Conservation (phyloP, 2,888 invertebrate genomes). For the Philonicus albiceps region DNA sequence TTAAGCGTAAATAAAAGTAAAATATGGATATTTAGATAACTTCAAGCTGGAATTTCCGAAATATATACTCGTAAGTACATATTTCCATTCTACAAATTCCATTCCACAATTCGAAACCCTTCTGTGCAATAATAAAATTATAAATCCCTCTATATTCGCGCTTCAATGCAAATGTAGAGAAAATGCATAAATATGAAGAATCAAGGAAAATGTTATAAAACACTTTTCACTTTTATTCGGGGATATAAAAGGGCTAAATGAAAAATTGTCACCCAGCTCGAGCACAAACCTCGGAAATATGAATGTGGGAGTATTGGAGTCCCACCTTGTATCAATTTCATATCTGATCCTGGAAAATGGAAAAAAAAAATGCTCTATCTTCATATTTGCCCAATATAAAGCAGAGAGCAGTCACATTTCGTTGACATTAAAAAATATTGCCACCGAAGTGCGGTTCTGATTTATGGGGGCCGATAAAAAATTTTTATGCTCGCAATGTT, state of each 20-base stretch:
- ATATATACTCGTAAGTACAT: not conserved
- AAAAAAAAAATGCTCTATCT: not conserved
- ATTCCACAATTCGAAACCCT: not conserved
- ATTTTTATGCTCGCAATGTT: not conserved
- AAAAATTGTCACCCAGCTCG: not conserved
- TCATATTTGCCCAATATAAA: not conserved
- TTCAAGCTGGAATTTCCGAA: not conserved
- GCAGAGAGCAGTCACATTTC: not conserved
- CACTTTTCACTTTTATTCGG: not conserved
- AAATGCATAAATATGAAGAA: not conserved
- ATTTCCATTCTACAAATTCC: not conserved
- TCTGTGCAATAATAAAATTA: not conserved
- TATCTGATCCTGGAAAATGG: not conserved
- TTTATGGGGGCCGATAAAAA: not conserved
- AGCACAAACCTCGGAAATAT: not conserved
- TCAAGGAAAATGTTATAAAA: not conserved
- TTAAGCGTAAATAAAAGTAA: not conserved
- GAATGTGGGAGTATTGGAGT: not conserved
- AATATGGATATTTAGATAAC: not conserved
- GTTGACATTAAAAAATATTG: not conserved
- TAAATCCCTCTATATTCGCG: not conserved
- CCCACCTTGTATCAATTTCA: not conserved
- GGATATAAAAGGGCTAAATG: not conserved
- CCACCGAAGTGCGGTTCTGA: not conserved
- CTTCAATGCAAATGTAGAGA: not conserved